Evolutionary conservation across 2,797 vertebrate genomes (phyloP), one percentile per base, ranked within the genome.

Genomic region (Argyrosomus regius): DNA sequence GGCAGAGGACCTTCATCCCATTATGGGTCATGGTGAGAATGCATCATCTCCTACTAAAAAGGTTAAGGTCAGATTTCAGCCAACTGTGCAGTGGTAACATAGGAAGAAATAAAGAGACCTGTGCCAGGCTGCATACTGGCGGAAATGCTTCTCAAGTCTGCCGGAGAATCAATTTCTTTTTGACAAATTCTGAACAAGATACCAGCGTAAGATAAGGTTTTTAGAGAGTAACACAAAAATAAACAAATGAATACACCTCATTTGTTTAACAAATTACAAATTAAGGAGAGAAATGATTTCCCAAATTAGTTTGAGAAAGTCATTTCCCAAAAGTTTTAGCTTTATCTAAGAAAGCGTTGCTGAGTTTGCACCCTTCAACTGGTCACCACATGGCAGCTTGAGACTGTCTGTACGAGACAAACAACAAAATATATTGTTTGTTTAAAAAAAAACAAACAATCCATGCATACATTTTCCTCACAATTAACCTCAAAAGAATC

Each of bases 31-130:
- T 24, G 81, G 81, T 26, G 72, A 78, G 83, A 86, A 77, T 80
- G 49, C 69, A 65, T 82, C 83, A 84, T 86, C 84, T 73, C 75
- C 77, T 14, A 24, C 78, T 75, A 72, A 70, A 87, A 82, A 90
- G 82, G 87, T 84, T 72, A 74, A 82, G 87, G 85, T 81, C 76
- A 70, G 69, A 49, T 82, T 84, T 63, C 53, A 60, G 75, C n/a
- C 31, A 18, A 11, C 77, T 58, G 67, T 83, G 86, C 64, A 58
- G 81, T 10, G 0, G 64, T 16, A 69, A 70, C 67, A 46, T 57
- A n/a, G 17, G 45, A 64, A 79, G 75, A 74, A 86, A 79, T 63
- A 22, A 72, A 31, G 31, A 60, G 75, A 81, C 43, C 54, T 3
- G 43, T 67, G 53, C 46, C 66, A 20, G 41, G 31, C 66, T 78